Evolutionary conservation across 2,113 vertebrate genomes (phyloP), one percentile per base, ranked within the genome.

Genomic region (Calyptomena viridis): DNA sequence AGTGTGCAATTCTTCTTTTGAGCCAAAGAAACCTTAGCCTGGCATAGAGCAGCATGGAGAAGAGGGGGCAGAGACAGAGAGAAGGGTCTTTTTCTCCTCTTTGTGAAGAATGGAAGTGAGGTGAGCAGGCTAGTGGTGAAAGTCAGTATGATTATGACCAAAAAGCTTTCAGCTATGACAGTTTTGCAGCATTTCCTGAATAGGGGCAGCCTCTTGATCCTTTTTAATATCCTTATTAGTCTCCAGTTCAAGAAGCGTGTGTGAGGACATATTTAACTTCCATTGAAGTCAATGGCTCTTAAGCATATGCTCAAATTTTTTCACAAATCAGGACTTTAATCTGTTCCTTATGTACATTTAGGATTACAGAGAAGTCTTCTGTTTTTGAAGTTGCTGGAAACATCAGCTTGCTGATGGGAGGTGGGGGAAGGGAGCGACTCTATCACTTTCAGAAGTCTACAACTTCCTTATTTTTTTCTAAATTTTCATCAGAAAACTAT

Each of bases 341-440:
- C 82, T 87, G 30, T 95, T 97, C 96, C 96, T 96, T 96, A 97
- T 95, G 94, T 87, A 95, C 78, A 90, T 93, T 94, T 88, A 93
- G 91, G 91, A 95, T 95, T 95, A 91, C 67, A 95, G 95, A 88
- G 84, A 94, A 91, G 87, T 94, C 66, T 95, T 94, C 91, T 82
- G 93, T 37, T 97, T 95, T 95, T 95, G 93, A 96, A 95, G 93
- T 93, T 87, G 67, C 89, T 95, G 88, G 82, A 96, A 96, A 88
- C 75, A 95, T 93, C 88, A 85, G 79, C 83, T 83, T 84, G 79
- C 75, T 92, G 63, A 92, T 74, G 90, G 58, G 63, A 86, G 72
- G 55, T 88, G 94, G 94, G 94, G 94, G 92, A 93, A 94, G 96
- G 83, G 85, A 94, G 37, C 13, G 55, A 71, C 72, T 77, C 80